Percentiles rank a stretch among this genome's conserved stretches.
Conservation (phyloP, 2,797 vertebrate species). For the Enteromius argenteus region DNA sequence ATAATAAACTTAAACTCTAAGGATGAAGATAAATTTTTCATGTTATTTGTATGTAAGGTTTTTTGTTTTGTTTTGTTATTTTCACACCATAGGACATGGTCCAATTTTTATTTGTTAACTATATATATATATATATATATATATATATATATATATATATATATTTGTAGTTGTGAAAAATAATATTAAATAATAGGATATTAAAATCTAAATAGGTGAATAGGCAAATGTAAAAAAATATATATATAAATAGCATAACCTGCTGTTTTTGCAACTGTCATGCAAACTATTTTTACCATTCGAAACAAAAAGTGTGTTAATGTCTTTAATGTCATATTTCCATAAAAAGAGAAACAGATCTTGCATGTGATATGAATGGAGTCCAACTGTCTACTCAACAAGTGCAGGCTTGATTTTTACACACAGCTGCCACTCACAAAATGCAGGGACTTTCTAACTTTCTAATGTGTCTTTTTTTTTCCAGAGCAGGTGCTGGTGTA, state of each 20-base stretch:
- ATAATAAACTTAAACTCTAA: too few species aligned
- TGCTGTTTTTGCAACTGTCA: conserved; percentile 2
- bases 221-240: neutral
- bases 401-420: conserved; percentile 66
- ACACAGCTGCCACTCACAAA: conserved; percentile 34
- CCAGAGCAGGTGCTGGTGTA: conserved; percentile 18
- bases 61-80: too few species aligned
- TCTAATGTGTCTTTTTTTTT: conserved; percentile 2
- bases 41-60: too few species aligned
- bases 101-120: too few species aligned
- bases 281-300: conserved; percentile 8
- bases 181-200: neutral
- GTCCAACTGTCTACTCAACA: conserved; percentile 54
- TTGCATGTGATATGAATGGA: conserved; percentile 19
- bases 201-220: neutral
- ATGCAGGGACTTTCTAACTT: conserved; percentile 56
- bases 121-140: too few species aligned
- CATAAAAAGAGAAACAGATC: conserved; percentile 23
- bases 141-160: too few species aligned
- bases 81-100: too few species aligned
- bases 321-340: conserved; percentile 20
- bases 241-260: neutral
- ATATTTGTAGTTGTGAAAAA: neutral
- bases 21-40: too few species aligned
- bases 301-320: conserved; percentile 10